These are phyloP conservation scores for Characodon lateralis DNA, from an alignment of 2,797 vertebrate genomes.

Conservation along the genomic window DNA sequence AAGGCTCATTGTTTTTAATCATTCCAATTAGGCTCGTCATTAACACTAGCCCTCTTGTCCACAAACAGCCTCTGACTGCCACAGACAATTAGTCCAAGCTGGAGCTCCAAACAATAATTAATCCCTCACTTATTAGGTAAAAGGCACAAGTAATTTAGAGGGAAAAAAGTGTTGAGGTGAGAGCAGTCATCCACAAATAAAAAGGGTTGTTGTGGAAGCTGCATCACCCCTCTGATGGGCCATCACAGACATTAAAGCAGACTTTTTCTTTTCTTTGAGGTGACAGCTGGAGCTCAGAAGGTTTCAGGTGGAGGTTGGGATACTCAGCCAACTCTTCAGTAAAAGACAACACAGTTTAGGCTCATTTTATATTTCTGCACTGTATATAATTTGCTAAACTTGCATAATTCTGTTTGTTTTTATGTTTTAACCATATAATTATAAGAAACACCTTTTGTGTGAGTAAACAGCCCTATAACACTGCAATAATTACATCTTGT, in stretches of 20 bases:
- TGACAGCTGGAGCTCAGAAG: constrained; percentile 37
- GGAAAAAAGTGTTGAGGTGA: constrained; percentile 37
- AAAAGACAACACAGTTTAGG: background rate
- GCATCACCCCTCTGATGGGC: constrained; percentile 40
- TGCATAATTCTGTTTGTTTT: background rate
- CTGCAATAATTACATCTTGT: constrained; percentile 42
- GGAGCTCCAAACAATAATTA: constrained; percentile 57
- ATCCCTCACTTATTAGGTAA: constrained; percentile 51
- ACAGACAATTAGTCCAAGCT: constrained; percentile 61
- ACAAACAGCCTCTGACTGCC: constrained; percentile 61
- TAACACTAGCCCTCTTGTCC: constrained; percentile 70
- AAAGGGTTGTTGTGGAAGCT: constrained; percentile 36
- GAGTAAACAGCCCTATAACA: background rate
- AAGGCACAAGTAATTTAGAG: constrained; percentile 50
- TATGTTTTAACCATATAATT: constrained; percentile 1
- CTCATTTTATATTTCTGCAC: background rate
- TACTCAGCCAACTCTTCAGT: constrained; percentile 4
- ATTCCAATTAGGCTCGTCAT: constrained; percentile 70
- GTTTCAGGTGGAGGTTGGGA: constrained; percentile 40
- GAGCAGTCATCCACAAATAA: constrained; percentile 51
- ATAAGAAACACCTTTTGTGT: background rate
- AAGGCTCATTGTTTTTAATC: constrained; percentile 66
- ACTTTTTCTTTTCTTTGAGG: constrained; percentile 21
- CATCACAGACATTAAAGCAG: constrained; percentile 33
- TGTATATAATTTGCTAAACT: background rate